A percentile compares a stretch with the other conserved stretches of the same genome.
These are phyloP conservation scores for Synergus laeviventris DNA, from an alignment of 2,888 invertebrate genomes.

Conservation along the genomic window DNA sequence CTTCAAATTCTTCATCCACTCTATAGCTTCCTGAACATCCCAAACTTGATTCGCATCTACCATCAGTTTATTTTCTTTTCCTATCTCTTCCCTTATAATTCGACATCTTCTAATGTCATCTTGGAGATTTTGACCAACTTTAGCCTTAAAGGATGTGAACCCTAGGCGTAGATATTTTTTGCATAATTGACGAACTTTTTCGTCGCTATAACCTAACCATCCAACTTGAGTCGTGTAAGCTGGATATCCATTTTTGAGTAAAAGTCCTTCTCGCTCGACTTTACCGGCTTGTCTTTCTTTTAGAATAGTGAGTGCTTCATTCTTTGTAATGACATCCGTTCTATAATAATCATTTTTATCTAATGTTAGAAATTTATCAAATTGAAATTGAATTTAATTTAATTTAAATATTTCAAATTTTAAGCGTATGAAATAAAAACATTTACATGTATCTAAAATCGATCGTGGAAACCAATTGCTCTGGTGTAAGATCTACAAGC, in stretches of 20 bases:
- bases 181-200: constrained; percentile 83
- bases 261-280: constrained; percentile 80
- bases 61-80: constrained; percentile 87
- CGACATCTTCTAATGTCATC: constrained; percentile 86
- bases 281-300: constrained; percentile 79
- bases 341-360: constrained; percentile 77
- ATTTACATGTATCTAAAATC: constrained; percentile 87
- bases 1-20: constrained; percentile 88
- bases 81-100: constrained; percentile 86
- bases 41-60: constrained; percentile 93
- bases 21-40: constrained; percentile 89
- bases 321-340: constrained; percentile 88
- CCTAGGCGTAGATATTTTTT: constrained; percentile 85
- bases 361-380: no score
- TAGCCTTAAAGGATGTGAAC: constrained; percentile 91
- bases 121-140: constrained; percentile 89
- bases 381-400: no score
- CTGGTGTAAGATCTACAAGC: constrained; percentile 88
- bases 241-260: constrained; percentile 86
- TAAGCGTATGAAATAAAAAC: not conserved
- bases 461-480: constrained; percentile 89
- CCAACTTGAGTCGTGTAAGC: constrained; percentile 93
- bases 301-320: constrained; percentile 87
- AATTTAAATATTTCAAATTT: no score
- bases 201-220: constrained; percentile 92